phyloP scores from a whole-genome alignment of 2,888 invertebrate species.

The Horisme vitalbata region DNA sequence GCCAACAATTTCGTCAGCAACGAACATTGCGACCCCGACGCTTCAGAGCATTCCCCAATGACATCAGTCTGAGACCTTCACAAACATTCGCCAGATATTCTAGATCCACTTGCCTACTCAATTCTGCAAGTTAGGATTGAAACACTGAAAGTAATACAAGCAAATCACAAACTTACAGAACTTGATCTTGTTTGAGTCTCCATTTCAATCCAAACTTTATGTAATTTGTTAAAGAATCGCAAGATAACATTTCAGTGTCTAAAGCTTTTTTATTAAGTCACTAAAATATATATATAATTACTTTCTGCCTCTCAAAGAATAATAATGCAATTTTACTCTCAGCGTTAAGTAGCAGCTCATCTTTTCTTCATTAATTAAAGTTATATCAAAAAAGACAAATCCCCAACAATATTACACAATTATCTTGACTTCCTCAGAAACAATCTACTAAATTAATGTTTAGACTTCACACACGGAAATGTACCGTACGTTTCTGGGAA shows the following conservation, averaged over 20 bases:
- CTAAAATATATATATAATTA: too few species aligned
- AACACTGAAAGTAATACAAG: neutral
- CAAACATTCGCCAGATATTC: neutral
- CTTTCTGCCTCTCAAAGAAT: neutral
- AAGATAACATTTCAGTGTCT: too few species aligned
- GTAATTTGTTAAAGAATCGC: too few species aligned
- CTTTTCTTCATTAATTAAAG: conserved; percentile 24
- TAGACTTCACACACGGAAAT: conserved; percentile 18
- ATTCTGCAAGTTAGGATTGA: neutral
- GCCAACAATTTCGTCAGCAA: neutral
- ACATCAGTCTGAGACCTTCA: neutral
- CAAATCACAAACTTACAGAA: too few species aligned
- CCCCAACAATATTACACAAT: conserved; percentile 24
- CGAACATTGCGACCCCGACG: neutral
- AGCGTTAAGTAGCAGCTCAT: neutral
- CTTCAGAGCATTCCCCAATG: neutral
- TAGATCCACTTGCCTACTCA: too few species aligned
- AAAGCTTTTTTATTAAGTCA: too few species aligned
- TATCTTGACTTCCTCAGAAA: conserved; percentile 20
- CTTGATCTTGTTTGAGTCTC: too few species aligned
- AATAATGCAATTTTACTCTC: neutral
- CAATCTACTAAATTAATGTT: conserved; percentile 33
- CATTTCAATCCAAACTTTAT: too few species aligned
- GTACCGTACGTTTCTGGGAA: conserved; percentile 5
- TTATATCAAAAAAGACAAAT: conserved; percentile 24